Evolutionary conservation across 2,888 invertebrate species (phyloP), one percentile per base, ranked within the genome.

Genomic region (Lycocerus yunnanus): DNA sequence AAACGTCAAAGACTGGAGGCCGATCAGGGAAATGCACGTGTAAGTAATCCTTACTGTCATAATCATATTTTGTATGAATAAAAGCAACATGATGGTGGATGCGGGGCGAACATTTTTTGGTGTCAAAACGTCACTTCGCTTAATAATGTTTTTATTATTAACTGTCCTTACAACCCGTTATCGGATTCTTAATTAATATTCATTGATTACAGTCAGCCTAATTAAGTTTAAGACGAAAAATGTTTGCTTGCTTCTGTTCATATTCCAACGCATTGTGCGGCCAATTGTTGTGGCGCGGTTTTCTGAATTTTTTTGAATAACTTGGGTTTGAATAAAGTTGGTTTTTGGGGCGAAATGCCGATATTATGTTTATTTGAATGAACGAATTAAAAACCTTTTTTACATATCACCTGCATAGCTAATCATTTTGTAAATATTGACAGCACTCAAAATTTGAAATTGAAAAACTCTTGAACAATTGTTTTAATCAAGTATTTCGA

Each of bases 1-100:
- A 88, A 88, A 86, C 84, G 88, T 82, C 88, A 87, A 80, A 85
- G 88, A 78, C 87, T 87, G 73, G 88, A 88, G 80, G 82, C 85
- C 70, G 88, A 88, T 79, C 82, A 87, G 27, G 85, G 84, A 72
- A 88, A 86, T 80, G 87, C 87, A 80, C 84, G 87, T 81, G 88
- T 88, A 84, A 88, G 87, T 86, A 13, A 9, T 20, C 21, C 20
- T 18, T 14, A 21, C 14, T 16, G 16, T 60, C 60, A 20, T 10
- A 5, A 24, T 15, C 15, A 14, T 24, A 58, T 43, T 70, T 70
- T 70, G 63, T 63, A 16, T 24, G 63, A n/a, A 21, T n/a, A 43
- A 21, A 21, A 14, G 18, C 20, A 8, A 20, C 18, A 63, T 20
- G 18, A 16, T 63, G 61, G 16, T 63, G 61, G 16, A 13, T 20